Base-by-base conservation (phyloP, 2,113 vertebrate species). In the Lontra canadensis region DNA sequence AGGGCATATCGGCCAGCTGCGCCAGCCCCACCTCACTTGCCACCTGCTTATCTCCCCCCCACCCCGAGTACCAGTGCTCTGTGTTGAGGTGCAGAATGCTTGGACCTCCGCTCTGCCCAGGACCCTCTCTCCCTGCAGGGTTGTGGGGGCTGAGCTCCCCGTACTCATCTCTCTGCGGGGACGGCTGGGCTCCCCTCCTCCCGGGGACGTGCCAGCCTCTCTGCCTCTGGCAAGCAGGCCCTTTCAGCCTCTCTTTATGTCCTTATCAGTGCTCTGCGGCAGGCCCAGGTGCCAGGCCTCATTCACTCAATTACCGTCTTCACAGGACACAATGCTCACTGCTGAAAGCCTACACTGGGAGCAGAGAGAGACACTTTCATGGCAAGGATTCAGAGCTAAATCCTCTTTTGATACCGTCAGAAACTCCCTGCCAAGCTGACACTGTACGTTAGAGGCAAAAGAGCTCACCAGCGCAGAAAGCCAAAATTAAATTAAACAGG, bases 401-500 rank as follows among this genome's bases (percentile, higher is more conserved):
- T 96, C 98, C 95, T 96, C 97, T 97, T 98, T 97, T 97, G 98
- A 98, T 98, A 82, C 93, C 92, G 94, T 92, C 3, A 49, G 97
- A 98, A 98, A 97, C 98, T 98, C 98, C 98, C 98, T 98, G 97
- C 98, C 98, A 98, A 98, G 97, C 90, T 98, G 98, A 98, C 98
- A 88, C 95, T 94, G 94, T 82, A 23, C 86, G 97, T 98, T 98
- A 98, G 97, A 97, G 95, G 97, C 92, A 94, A 96, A 87, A 97
- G 96, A 84, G 97, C 96, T 98, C 97, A 49, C 96, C 92, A 4
- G 93, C 81, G 76, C 98, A 98, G 97, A 98, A 97, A 97, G 98
- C 96, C 69, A 96, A 98, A 98, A 98, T 98, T 97, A 98, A 98
- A 98, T 97, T 97, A 98, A 99, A 98, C 98, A 98, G 98, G 98